Evolutionary conservation across 2,888 invertebrate genomes (phyloP), one percentile per base, ranked within the genome.

Genomic region (Cylindroiulus punctatus): DNA sequence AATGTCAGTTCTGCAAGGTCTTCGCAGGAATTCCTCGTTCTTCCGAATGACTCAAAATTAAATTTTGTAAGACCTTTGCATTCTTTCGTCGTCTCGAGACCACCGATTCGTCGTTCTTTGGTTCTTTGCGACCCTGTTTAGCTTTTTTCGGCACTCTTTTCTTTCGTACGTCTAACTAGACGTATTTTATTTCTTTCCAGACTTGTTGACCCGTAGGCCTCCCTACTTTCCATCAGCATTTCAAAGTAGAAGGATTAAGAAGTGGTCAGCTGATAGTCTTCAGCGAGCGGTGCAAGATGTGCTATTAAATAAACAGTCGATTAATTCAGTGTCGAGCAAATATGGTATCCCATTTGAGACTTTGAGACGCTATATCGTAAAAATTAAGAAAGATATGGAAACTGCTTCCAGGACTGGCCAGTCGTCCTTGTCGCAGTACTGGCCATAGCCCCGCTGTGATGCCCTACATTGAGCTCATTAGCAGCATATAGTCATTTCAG

Each of bases 171-270:
- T 83, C 83, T 83, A 83, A 83, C 83, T 42, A 83, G 83, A 83
- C 83, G 83, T 83, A 83, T 83, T 83, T 83, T 83, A 83, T 83
- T 83, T 83, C 83, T 83, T 83, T 83, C 40, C 83, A 83, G 83
- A 83, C 83, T 83, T 44, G 40, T 83, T 83, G 42, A 83, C 83
- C 40, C 44, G 42, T 83, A 83, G 76, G 76, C 76, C 30, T 76
- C 76, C 76, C 76, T 76, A 76, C 76, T 76, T 40, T 83, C 83
- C 83, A 83, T 44, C 83, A 42, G 12, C 83, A 42, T 76, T 76
- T 30, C 76, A 76, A 76, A 40, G 40, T 84, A 52, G 36, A 52
- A 52, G 84, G 44, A 44, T 36, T 52, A 84, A 84, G 84, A 84
- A 84, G 57, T 84, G 84, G 84, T 84, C 84, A 84, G 47, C 57